Base-by-base conservation (phyloP, 2,113 vertebrate species). In the Poecilia latipinna region DNA sequence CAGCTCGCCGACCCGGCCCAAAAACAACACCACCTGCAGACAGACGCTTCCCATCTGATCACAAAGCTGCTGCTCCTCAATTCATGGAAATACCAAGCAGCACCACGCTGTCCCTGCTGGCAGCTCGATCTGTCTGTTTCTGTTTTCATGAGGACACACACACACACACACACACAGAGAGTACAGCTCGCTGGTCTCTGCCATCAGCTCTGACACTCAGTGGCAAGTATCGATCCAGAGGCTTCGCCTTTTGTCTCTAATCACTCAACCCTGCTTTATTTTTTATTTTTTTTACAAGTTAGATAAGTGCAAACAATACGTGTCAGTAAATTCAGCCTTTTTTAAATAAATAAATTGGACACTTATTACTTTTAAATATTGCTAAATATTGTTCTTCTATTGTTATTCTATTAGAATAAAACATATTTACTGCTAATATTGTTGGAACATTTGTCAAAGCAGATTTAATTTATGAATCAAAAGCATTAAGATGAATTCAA, bases 191-290 rank as follows among this genome's bases (percentile, higher is more conserved):
- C 8, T 63, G 78, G 61, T 73, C 82, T 85, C 76, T 73, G 61
- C 37, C 75, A 33, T 51, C 70, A 44, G 61, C 68, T 65, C 77
- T 61, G 83, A 80, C 79, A 66, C 42, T 22, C 68, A 35, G 68
- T 26, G 84, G 44, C 17, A 35, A 24, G 28, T 80, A 88, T 82
- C 8, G 87, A 88, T 88, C 61, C n/a, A 8, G 26, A 0, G 6
- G 57, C 69, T 71, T 31, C 15, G 24, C 44, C 76, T 37, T 35
- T 10, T 71, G 60, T 60, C 70, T 63, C 54, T 7, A 44, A 69
- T 76, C 63, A 54, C 19, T 74, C 68, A 32, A 13, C 8, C 5
- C 12, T 2, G 62, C 10, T 8, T 57, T 4, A 22, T 54, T 57
- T 57, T 57, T 24, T n/a, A n/a, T 3, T 24, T 57, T 57, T 57